phyloP scores from a whole-genome alignment of 2,797 vertebrate genomes.

The Rachycentron canadum region DNA sequence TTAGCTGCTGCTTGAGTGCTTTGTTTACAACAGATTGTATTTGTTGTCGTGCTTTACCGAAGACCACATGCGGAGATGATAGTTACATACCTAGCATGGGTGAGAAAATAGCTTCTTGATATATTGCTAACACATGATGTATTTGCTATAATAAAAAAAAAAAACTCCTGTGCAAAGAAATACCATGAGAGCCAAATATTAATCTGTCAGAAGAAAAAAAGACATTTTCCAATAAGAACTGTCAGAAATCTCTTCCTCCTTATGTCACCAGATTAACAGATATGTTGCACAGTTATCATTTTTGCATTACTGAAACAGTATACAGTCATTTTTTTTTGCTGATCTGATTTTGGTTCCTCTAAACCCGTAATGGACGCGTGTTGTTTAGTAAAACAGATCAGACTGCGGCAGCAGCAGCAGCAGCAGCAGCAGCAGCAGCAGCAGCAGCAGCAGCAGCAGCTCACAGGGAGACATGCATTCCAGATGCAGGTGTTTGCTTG shows the following conservation, averaged over 20 bases:
- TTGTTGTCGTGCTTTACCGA: conserved; percentile 27
- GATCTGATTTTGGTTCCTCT: not conserved
- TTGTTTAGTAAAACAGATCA: conserved; percentile 7
- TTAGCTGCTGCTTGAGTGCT: not conserved
- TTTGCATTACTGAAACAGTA: not conserved
- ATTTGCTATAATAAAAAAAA: not conserved
- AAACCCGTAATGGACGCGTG: not conserved
- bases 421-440: too few species aligned
- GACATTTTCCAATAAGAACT: conserved; percentile 27
- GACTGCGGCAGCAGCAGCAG: not conserved
- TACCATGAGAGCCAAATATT: conserved; percentile 49
- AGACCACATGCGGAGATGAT: conserved; percentile 18
- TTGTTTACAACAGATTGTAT: conserved; percentile 27
- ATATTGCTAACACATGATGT: conserved; percentile 24
- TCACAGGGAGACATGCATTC: conserved; percentile 42
- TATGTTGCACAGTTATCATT: not conserved
- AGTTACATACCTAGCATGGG: conserved; percentile 18
- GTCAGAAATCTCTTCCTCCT: conserved; percentile 18
- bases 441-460: conserved; percentile 3
- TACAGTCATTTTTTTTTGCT: not conserved
- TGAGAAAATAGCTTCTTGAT: conserved; percentile 29
- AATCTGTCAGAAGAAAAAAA: conserved; percentile 20
- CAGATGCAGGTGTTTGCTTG: conserved; percentile 41
- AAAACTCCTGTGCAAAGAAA: not conserved
- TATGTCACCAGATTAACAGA: not conserved